Base-by-base conservation (phyloP, 2,888 invertebrate genomes). In the Teleiodes luculella region DNA sequence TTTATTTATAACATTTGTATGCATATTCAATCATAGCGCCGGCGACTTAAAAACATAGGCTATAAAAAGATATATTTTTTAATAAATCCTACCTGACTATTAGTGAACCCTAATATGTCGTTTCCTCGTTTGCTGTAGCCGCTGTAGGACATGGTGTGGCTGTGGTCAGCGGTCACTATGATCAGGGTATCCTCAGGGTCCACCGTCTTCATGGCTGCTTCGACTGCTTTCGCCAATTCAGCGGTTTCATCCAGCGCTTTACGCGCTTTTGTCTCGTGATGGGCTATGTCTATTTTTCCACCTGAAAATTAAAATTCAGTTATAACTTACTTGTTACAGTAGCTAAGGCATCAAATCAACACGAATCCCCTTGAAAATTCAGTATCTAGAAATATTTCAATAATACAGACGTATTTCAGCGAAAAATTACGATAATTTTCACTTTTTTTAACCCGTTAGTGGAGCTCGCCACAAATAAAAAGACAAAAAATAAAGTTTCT, bases 121-220 rank as follows among this genome's bases (percentile, higher is more conserved):
- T 80, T 72, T 0, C 90, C 90, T 33, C 95, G 83, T 48, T 90
- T 86, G 39, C 94, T 92, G 73, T 96, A 96, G 0, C 96, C 96
- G 24, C 91, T 92, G 54, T 93, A 91, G 10, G 91, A 91, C 91
- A 96, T 92, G 0, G 94, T 93, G 72, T 96, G 96, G 1, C 95
- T 93, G 70, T 96, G 96, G 79, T 96, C 96, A 0, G 95, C 91
- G 0, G 95, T 95, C 11, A 95, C 96, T 1, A 97, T 91, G 8
- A 96, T 90, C 20, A 97, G 83, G 0, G 97, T 97, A 14, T 97
- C 95, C 0, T 92, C 84, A 0, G 80, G 77, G 59, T 89, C 83
- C 0, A 94, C 93, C 76, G 94, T 74, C 41, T 90, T 78, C 30
- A 91, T 61, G 0, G 96, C 94, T 8, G 86, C 85, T 63, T 92